Conservation (phyloP, 2,113 vertebrate species). For the Uropsilus gracilis region DNA sequence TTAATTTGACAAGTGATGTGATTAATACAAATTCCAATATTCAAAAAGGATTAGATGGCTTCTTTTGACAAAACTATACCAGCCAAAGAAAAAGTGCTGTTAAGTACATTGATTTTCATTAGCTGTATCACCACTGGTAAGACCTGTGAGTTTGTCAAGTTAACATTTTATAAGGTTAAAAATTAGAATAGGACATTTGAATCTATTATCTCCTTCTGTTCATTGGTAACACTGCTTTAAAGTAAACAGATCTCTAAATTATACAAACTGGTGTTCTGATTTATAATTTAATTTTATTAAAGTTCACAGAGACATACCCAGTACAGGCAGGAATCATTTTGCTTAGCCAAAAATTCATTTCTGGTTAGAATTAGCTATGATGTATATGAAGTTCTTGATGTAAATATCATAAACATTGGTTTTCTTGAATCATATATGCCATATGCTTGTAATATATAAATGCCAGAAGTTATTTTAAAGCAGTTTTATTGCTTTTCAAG, state of each 20-base stretch:
- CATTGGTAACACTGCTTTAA: conserved; percentile 59
- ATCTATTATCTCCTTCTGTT: conserved; percentile 68
- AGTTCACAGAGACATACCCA: rapidly evolving
- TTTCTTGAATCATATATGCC: not conserved
- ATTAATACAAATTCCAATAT: not conserved
- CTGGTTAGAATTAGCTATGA: not conserved
- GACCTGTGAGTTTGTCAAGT: conserved; percentile 66
- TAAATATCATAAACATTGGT: not conserved
- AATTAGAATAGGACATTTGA: not conserved
- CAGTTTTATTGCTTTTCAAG: not conserved
- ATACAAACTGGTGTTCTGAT: conserved; percentile 55
- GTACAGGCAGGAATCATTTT: not conserved
- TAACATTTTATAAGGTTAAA: conserved; percentile 77
- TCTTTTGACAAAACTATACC: conserved; percentile 32
- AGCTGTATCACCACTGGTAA: conserved; percentile 74
- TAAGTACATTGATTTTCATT: conserved; percentile 66
- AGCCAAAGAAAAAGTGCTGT: conserved; percentile 25
- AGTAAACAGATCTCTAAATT: conserved; percentile 59
- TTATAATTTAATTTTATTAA: not conserved
- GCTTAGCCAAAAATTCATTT: not conserved
- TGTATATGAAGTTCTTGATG: not conserved
- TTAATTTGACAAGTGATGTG: not conserved
- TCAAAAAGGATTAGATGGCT: conserved; percentile 24
- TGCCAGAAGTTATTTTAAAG: conserved; percentile 11
- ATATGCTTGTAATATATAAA: not conserved